These are phyloP conservation scores for Spilosoma lubricipeda DNA, from an alignment of 2,888 invertebrate species.

Conservation along the genomic window DNA sequence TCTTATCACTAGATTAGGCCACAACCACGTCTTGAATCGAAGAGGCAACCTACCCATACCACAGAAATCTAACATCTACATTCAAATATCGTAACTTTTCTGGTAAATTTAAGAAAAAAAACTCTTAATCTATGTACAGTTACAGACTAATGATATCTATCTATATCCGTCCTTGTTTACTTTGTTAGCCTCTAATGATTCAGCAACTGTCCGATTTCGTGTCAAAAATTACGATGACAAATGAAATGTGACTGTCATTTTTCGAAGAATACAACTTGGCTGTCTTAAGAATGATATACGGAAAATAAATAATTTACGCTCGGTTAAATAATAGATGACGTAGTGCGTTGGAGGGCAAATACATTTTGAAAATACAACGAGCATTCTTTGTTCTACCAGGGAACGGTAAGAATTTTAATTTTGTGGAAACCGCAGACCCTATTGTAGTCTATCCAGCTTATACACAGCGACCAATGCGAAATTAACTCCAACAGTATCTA, in stretches of 20 bases:
- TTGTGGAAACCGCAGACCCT: constrained; percentile 45
- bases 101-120: neutral
- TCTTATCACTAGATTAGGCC: neutral
- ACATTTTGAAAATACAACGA: constrained; percentile 45
- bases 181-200: constrained; percentile 7
- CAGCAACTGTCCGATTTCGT: constrained; percentile 6
- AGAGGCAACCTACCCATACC: too few relatives aligned
- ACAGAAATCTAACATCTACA: neutral
- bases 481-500: constrained; percentile 20
- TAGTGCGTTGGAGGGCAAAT: constrained; percentile 42
- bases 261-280: constrained; percentile 11
- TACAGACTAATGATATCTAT: neutral
- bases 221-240: constrained; percentile 5
- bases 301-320: constrained; percentile 26
- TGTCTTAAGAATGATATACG: constrained; percentile 10
- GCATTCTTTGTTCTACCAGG: constrained; percentile 47
- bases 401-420: constrained; percentile 55
- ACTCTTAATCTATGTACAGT: constrained; percentile 13
- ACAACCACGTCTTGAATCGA: too few relatives aligned
- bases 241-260: neutral
- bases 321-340: constrained; percentile 31
- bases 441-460: constrained; percentile 45
- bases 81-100: neutral
- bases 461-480: constrained; percentile 33
- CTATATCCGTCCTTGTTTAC: neutral